Evolutionary conservation across 2,888 invertebrate genomes (phyloP), one percentile per base, ranked within the genome.

Genomic region (Stenichneumon culpator): DNA sequence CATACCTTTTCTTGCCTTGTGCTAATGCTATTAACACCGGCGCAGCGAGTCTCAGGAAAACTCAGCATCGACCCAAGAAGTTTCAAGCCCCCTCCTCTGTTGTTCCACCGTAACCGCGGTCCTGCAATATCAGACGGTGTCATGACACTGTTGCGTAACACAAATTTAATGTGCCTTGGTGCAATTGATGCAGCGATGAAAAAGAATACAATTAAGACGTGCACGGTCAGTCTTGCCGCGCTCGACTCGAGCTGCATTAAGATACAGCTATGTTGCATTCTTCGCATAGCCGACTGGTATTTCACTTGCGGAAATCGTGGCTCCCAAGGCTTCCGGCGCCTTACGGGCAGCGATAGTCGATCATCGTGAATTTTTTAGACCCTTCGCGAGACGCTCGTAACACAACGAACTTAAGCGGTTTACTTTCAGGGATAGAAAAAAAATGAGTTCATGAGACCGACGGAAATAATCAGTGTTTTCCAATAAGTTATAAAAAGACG

Each of bases 291-390:
- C 11, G 65, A 44, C 47, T 72, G 67, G 44, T 74, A 60, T 67
- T 77, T 54, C 50, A 50, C 28, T 80, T 60, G 57, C 75, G 80
- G 63, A 75, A 84, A 25, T 67, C 22, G 44, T 44, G 57, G 65
- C 36, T 80, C 69, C 68, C 79, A 84, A 84, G 80, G 83, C 73
- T 84, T 80, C 68, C 73, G 81, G 84, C 68, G 78, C 70, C 79
- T 75, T 67, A 57, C 47, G n/a, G 11, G 19, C 25, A 19, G 11
- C 63, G 63, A 50, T 11, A 72, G 80, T 84, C 72, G 73, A 74
- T 81, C 57, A 63, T 52, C 69, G 44, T 84, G 60, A 78, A 84
- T 81, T 81, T 81, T 78, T 52, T 81, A 69, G 32, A 36, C 77
- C 47, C 22, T 50, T 3, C 44, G 60, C 77, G 36, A 6, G 39